A percentile compares a stretch with the other conserved stretches of the same genome.
phyloP scores from a whole-genome alignment of 2,888 invertebrate genomes.

The Rotaria sp. region DNA sequence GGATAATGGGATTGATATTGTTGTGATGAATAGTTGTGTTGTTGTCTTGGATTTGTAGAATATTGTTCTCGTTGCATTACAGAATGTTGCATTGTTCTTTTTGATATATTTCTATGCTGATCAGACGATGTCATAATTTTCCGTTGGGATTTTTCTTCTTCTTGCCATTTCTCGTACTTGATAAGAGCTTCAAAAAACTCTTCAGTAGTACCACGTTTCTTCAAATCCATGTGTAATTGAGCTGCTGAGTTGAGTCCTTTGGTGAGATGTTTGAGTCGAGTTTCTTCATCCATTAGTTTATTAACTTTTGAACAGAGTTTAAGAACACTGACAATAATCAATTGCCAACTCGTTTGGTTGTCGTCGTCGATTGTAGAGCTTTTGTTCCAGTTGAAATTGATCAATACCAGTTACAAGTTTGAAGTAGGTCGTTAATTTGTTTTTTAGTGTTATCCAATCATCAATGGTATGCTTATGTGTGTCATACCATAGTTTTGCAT shows the following conservation, averaged over 20 bases:
- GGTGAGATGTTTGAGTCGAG: background rate
- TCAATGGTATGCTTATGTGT: background rate
- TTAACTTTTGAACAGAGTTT: background rate
- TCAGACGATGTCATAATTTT: background rate
- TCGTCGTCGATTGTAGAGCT: background rate
- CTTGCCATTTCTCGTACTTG: background rate
- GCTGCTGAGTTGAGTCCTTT: background rate
- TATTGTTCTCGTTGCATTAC: too few species aligned
- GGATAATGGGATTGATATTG: background rate
- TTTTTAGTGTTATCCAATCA: background rate
- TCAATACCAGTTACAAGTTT: conserved; percentile 1
- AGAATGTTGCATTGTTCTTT: background rate
- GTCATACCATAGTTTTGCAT: background rate
- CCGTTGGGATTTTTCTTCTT: background rate
- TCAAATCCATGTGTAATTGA: background rate
- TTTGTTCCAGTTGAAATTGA: conserved; percentile 5
- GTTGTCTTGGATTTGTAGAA: too few species aligned
- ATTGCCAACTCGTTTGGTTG: background rate
- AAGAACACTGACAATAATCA: background rate
- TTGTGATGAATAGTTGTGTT: background rate
- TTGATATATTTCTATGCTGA: background rate
- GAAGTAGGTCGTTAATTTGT: background rate
- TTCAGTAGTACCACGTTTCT: background rate
- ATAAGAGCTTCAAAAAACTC: background rate
- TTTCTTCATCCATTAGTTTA: background rate